A percentile compares a stretch with the other conserved stretches of the same genome.
Conservation (phyloP, 1,140 invertebrate genomes). For the Scaptomyza hsui region DNA sequence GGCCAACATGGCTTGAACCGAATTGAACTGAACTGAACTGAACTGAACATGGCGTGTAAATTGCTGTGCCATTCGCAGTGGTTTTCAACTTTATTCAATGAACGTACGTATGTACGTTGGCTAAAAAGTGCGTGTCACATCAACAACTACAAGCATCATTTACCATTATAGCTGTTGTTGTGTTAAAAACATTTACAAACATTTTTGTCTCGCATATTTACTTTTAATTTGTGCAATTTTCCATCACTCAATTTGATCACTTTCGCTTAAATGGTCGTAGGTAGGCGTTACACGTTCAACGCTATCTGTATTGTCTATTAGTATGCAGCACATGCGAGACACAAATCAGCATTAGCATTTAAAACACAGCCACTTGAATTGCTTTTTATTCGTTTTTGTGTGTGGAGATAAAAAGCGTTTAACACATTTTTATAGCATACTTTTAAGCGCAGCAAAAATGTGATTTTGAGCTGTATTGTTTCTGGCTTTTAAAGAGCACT, state of each 20-base stretch:
- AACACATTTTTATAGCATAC: conserved; percentile 72
- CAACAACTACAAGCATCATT: conserved; percentile 36
- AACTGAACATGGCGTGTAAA: conserved; percentile 61
- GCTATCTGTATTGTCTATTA: neutral
- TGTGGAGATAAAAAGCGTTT: conserved; percentile 40
- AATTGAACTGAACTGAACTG: no score
- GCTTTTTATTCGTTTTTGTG: conserved; percentile 11
- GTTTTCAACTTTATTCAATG: conserved; percentile 71
- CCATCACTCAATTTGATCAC: conserved; percentile 47
- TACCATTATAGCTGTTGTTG: conserved; percentile 23
- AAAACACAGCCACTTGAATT: conserved; percentile 15
- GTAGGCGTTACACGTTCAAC: conserved; percentile 14
- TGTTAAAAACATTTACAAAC: conserved; percentile 38
- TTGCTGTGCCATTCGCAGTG: conserved; percentile 67
- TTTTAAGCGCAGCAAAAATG: conserved; percentile 35
- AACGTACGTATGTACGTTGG: neutral
- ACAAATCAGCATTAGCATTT: conserved; percentile 46
- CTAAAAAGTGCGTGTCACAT: conserved; percentile 61
- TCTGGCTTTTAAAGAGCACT: conserved; percentile 17
- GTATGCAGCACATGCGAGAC: conserved; percentile 51
- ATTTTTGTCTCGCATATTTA: conserved; percentile 52
- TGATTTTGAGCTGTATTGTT: no score
- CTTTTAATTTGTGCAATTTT: conserved; percentile 44
- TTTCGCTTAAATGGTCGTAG: conserved; percentile 17
- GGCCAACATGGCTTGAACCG: no score